Evolutionary conservation across 2,113 vertebrate species (phyloP).

Genomic region (Crotophaga sulcirostris): DNA sequence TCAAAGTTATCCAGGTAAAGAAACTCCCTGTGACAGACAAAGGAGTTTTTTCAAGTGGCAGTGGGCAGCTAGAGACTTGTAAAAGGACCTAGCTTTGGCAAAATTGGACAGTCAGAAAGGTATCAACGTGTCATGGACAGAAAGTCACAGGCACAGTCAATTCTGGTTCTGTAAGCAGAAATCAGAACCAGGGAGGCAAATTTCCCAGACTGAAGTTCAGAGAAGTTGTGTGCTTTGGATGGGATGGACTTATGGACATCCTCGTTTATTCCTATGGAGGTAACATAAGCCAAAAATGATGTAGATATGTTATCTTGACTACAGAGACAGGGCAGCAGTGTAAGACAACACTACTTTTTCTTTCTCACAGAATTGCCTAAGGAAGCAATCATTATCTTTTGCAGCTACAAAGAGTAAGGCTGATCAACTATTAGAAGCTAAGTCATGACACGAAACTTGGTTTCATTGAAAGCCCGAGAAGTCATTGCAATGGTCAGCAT

Average conservation of each 20-base stretch:
- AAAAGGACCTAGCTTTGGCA: not conserved
- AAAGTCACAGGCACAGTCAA: not conserved
- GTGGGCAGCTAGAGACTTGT: not conserved
- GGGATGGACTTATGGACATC: not conserved
- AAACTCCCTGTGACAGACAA: not conserved
- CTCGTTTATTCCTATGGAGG: not conserved
- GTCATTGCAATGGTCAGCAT: not conserved
- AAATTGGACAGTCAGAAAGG: not conserved
- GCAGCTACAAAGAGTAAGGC: not conserved
- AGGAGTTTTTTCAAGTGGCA: not conserved
- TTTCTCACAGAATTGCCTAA: not conserved
- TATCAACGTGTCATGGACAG: accelerated
- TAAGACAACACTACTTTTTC: not conserved
- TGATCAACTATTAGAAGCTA: not conserved
- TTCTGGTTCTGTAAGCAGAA: not conserved
- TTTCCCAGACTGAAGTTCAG: not conserved
- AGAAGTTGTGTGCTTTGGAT: not conserved
- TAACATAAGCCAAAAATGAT: not conserved
- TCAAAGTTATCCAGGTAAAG: not conserved
- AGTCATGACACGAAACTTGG: not conserved
- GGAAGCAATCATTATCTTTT: not conserved
- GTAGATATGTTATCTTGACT: not conserved
- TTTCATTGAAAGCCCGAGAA: not conserved
- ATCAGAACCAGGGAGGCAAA: not conserved
- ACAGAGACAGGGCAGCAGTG: not conserved